Base-by-base conservation (phyloP, 2,113 vertebrate genomes). In the Gymnogyps californianus region DNA sequence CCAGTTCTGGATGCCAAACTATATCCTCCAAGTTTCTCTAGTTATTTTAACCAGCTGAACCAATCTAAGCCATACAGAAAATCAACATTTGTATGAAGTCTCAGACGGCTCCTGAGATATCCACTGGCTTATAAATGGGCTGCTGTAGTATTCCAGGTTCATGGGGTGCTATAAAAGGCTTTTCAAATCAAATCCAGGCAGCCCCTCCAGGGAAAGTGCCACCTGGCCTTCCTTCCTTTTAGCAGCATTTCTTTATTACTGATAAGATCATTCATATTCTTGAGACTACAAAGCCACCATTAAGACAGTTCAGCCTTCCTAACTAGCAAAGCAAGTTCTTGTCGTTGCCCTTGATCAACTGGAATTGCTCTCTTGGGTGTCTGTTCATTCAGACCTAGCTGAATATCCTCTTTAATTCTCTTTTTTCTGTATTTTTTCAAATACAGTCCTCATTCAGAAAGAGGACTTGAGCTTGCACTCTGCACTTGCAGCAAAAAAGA, bases 121-220 rank as follows among this genome's bases (percentile, higher is more conserved):
- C 65, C 57, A 38, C n/a, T 82, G 69, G 32, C 36, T 92, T 95
- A 66, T 86, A 88, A 93, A 84, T 78, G 51, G 46, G 17, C 28
- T 66, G 46, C 32, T 62, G 24, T 42, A 80, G 61, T 36, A 71
- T 89, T 92, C 69, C 51, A 67, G 58, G 80, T 91, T 89, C 95
- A 59, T 38, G 54, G 65, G 49, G 44, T 89, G 38, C 80, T 79
- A n/a, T 70, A 79, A 95, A 93, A 92, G 65, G 34, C 61, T 89
- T 93, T 91, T 96, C 69, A 89, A 57, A 90, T 84, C 34, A 90
- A 91, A 94, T 79, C 44, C 77, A 94, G 57, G 74, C 71, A 82
- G 21, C 66, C 25, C 89, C 51, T 92, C 74, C 72, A 70, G 51
- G 67, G 87, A 82, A 78, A 62, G 72, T 57, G 59, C 77, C 83